A percentile compares a stretch with the other conserved stretches of the same genome.
phyloP scores from a whole-genome alignment of 2,113 vertebrate species.

The Electrona antarctica region DNA sequence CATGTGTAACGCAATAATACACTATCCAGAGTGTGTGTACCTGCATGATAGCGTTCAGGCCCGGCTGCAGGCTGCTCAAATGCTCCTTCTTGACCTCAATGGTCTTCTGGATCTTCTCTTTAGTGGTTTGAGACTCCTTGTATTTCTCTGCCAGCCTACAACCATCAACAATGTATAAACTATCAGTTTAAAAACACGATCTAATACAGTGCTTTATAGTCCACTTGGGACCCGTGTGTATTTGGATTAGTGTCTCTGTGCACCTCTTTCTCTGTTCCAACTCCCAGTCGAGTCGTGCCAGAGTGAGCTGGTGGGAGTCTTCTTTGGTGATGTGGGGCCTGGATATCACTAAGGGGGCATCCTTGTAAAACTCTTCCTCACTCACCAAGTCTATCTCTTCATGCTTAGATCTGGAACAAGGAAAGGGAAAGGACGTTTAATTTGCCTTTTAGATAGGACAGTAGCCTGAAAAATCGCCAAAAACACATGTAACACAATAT shows the following conservation, averaged over 20 bases:
- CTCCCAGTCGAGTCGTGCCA: slow-evolving; percentile 98
- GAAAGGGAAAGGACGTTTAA: not conserved
- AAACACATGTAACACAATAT: no score
- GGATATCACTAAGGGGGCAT: slow-evolving; percentile 90
- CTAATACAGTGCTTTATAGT: no score
- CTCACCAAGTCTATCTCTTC: slow-evolving; percentile 96
- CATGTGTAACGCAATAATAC: no score
- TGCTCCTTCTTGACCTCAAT: slow-evolving; percentile 98
- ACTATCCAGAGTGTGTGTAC: slow-evolving; percentile 61
- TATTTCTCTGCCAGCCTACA: slow-evolving; percentile 94
- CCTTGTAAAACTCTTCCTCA: slow-evolving; percentile 90
- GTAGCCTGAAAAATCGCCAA: no score
- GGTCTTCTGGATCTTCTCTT: slow-evolving; percentile 96
- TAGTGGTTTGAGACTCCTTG: slow-evolving; percentile 87
- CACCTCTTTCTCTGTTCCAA: slow-evolving; percentile 97
- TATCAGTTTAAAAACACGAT: not conserved
- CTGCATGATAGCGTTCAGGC: slow-evolving; percentile 97
- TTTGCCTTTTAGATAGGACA: no score
- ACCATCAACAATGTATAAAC: not conserved
- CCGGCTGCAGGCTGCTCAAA: slow-evolving; percentile 94
- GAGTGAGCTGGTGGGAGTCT: slow-evolving; percentile 94
- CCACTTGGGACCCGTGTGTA: not conserved
- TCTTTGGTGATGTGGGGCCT: slow-evolving; percentile 84
- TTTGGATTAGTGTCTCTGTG: not conserved
- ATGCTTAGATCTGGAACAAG: slow-evolving; percentile 88